phyloP scores from a whole-genome alignment of 2,797 vertebrate genomes.

The Poeciliopsis gracilis region DNA sequence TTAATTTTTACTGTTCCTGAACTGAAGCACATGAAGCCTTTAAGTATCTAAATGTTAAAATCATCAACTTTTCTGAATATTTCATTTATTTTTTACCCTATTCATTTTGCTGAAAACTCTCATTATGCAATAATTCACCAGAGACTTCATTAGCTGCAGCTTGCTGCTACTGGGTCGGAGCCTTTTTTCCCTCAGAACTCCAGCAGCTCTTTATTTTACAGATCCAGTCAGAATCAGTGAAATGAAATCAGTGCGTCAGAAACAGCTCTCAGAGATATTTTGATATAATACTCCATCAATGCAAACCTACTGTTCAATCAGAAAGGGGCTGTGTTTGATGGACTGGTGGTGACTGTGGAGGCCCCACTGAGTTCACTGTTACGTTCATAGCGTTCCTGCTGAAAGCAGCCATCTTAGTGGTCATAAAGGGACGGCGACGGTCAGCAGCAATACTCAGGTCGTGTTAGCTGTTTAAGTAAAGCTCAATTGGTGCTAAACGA shows the following conservation, averaged over 20 bases:
- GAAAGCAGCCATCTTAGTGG: background rate
- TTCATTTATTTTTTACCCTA: background rate
- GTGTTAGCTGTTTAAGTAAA: background rate
- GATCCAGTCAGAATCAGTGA: background rate
- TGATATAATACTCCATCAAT: background rate
- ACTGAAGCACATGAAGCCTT: background rate
- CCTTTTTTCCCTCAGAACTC: background rate
- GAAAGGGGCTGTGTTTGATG: background rate
- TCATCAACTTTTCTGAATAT: background rate
- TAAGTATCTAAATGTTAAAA: background rate
- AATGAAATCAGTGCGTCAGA: background rate
- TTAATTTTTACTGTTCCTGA: background rate
- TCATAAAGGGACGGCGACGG: background rate
- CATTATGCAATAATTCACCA: background rate
- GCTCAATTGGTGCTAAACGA: background rate
- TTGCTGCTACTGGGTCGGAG: background rate
- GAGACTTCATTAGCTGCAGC: background rate
- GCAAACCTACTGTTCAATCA: background rate
- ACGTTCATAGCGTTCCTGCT: background rate
- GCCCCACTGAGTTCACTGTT: background rate
- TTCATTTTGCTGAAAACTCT: background rate
- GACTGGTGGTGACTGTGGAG: background rate
- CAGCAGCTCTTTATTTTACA: background rate
- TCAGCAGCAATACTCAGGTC: background rate
- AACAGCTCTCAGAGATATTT: background rate